Evolutionary conservation across 2,797 vertebrate species (phyloP), one percentile per base, ranked within the genome.

Genomic region (Gallinago solitaria): DNA sequence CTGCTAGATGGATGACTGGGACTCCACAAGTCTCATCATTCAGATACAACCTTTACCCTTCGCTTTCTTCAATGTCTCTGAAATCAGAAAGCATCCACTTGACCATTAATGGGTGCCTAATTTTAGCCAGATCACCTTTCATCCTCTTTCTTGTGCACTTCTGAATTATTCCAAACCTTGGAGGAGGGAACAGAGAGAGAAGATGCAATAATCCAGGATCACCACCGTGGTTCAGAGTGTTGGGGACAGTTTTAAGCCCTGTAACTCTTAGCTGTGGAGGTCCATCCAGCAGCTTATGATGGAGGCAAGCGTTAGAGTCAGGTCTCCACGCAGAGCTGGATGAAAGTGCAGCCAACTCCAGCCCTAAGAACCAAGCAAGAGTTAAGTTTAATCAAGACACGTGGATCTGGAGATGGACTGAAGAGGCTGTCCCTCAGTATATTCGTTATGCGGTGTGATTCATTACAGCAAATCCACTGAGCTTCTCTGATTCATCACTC

Each of bases 401-500:
- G 11, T 88, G 54, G 68, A 41, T 73, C 53, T 79, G 54, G 61
- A 65, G 70, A 51, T 51, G 41, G 48, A 32, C 12, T 25, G 59
- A 89, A 74, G 69, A 87, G 69, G 59, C 48, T 75, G 12, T 57
- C 82, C 14, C 79, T 67, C 53, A 16, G 32, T 35, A 1, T 68
- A 30, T 90, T 85, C 73, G 47, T 50, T 68, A 17, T 37, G 50
- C 5, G 1, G 11, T 43, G 11, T 41, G 80, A 85, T 85, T 92
- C 80, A 80, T 90, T 90, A 56, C 71, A 51, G 71, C 71, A 85
- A 90, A 92, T 83, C 78, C 90, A 91, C 60, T 35, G 27, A 32
- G 41, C 61, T 83, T 5, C 89, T 92, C 83, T 71, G 87, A 90
- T 83, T 78, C 91, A 79, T 93, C 89, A 60, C 73, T 93, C 68